A percentile compares a stretch with the other conserved stretches of the same genome.
phyloP scores from a whole-genome alignment of 2,113 vertebrate genomes.

The Corythoichthys intestinalis region DNA sequence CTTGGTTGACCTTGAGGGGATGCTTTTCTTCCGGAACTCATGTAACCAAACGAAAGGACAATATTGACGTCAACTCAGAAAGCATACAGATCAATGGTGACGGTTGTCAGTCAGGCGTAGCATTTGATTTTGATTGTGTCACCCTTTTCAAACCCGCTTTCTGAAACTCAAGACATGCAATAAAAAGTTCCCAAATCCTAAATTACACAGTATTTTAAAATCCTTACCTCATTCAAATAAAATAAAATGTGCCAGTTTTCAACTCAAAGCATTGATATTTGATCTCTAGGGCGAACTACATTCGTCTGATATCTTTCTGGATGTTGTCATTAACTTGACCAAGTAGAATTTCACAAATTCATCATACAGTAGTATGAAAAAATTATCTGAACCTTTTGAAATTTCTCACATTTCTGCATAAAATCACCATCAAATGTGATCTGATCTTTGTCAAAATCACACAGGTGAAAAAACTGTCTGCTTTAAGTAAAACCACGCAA shows the following conservation, averaged over 20 bases:
- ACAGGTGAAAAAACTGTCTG: too few relatives aligned
- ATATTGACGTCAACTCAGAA: constrained; percentile 3
- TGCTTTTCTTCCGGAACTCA: constrained; percentile 1
- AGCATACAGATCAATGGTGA: not conserved
- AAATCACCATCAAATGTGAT: too few relatives aligned
- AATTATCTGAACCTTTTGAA: too few relatives aligned
- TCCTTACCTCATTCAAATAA: too few relatives aligned
- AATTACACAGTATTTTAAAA: too few relatives aligned
- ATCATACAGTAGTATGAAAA: too few relatives aligned
- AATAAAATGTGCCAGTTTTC: not conserved
- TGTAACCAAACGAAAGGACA: constrained; percentile 7
- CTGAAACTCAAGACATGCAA: not conserved
- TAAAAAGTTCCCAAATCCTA: too few relatives aligned
- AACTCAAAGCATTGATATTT: constrained; percentile 3
- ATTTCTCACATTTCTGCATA: too few relatives aligned
- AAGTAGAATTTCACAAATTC: too few relatives aligned
- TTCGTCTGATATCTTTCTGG: too few relatives aligned
- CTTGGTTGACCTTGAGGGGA: constrained; percentile 25
- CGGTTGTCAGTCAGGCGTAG: not conserved
- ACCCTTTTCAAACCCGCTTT: not conserved
- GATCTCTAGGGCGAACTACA: not conserved
- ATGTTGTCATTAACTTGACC: not conserved
- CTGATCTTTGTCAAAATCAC: too few relatives aligned
- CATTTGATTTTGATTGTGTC: not conserved
- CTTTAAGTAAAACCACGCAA: too few relatives aligned